Percentiles rank a stretch among this genome's conserved stretches.
phyloP scores from a whole-genome alignment of 2,797 vertebrate species.

The Esox masquinongy region DNA sequence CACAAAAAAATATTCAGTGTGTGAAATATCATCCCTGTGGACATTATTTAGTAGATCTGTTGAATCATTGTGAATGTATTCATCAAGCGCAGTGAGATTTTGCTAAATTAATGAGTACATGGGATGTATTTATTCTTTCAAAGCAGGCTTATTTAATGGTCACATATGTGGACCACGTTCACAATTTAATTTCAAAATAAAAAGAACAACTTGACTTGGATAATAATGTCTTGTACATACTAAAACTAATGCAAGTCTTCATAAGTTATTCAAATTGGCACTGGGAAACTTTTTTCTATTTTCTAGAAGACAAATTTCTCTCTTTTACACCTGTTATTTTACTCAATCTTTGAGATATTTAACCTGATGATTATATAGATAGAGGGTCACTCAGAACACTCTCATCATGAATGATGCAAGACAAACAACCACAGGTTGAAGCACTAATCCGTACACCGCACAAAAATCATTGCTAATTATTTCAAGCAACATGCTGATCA shows the following conservation, averaged over 20 bases:
- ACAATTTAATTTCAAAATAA: conserved; percentile 22
- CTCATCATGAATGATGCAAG: not conserved
- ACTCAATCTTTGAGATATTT: not conserved
- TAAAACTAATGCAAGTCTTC: not conserved
- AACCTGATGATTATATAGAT: not conserved
- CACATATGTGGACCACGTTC: conserved; percentile 13
- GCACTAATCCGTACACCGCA: conserved; percentile 45
- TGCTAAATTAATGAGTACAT: conserved; percentile 70
- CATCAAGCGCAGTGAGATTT: conserved; percentile 46
- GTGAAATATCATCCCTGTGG: conserved; percentile 29
- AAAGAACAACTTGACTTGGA: conserved; percentile 11
- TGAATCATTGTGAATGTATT: conserved; percentile 34
- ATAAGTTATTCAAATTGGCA: not conserved
- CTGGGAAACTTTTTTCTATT: not conserved
- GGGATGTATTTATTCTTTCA: conserved; percentile 52
- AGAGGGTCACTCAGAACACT: not conserved
- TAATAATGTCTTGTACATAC: not conserved
- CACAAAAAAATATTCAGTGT: conserved; percentile 51
- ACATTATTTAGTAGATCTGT: conserved; percentile 30
- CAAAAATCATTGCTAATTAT: conserved; percentile 95
- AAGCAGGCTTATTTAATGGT: conserved; percentile 32
- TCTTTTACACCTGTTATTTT: not conserved
- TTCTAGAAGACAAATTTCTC: not conserved
- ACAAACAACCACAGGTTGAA: conserved; percentile 39
- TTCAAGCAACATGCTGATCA: conserved; percentile 93